Conservation (phyloP, 2,888 invertebrate genomes). For the Baronia brevicornis region DNA sequence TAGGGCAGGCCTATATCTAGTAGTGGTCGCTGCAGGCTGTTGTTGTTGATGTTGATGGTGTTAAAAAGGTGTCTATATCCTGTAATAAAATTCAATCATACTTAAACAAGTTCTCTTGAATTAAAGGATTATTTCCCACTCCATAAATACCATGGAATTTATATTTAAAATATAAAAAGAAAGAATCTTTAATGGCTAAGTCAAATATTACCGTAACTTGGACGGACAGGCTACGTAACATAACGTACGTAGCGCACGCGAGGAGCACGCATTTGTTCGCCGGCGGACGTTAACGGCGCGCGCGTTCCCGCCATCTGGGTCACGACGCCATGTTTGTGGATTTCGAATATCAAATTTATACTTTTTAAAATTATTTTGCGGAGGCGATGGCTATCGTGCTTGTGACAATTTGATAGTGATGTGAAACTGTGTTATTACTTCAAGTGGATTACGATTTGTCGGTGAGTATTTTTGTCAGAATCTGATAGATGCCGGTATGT, state of each 20-base stretch:
- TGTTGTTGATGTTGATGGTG: too few relatives aligned
- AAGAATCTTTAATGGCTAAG: slow-evolving; percentile 26
- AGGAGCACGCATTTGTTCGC: slow-evolving; percentile 47
- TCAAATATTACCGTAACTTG: slow-evolving; percentile 48
- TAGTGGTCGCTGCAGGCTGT: too few relatives aligned
- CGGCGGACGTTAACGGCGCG: slow-evolving; percentile 41
- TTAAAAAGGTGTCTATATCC: too few relatives aligned
- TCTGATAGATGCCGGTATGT: neutral
- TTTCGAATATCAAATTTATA: slow-evolving; percentile 31
- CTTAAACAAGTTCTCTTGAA: too few relatives aligned
- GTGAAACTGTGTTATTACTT: slow-evolving; percentile 18
- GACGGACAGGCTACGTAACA: slow-evolving; percentile 32
- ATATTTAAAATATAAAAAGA: too few relatives aligned
- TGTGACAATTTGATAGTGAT: slow-evolving; percentile 15
- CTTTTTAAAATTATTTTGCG: slow-evolving; percentile 11
- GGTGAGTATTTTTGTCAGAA: slow-evolving; percentile 4
- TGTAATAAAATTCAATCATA: too few relatives aligned
- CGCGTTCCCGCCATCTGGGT: slow-evolving; percentile 40
- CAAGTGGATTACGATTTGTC: slow-evolving; percentile 19
- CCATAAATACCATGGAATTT: too few relatives aligned
- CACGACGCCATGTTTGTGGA: slow-evolving; percentile 33
- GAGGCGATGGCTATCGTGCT: slow-evolving; percentile 1
- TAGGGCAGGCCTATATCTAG: too few relatives aligned
- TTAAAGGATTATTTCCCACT: too few relatives aligned
- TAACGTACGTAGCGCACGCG: slow-evolving; percentile 32